Conservation (phyloP, 92 coral and sea anemone species). For the Blastomussa wellsi region DNA sequence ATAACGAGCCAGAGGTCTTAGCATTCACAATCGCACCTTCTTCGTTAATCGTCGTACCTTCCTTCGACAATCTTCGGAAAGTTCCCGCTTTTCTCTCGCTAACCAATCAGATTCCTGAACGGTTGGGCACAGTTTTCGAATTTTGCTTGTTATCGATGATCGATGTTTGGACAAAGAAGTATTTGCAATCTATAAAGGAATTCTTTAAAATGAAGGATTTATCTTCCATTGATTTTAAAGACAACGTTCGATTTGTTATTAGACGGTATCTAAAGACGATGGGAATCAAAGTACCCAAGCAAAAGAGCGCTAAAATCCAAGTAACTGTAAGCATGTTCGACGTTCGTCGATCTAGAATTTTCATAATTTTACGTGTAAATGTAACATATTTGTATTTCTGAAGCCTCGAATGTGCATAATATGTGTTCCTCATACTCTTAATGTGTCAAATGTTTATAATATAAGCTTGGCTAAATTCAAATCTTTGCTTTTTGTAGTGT, state of each 20-base stretch:
- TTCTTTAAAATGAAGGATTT: conserved; percentile 77
- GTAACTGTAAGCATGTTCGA: conserved; percentile 42
- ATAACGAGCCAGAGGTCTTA: too few species aligned
- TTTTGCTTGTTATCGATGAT: conserved; percentile 7
- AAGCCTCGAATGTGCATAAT: background rate
- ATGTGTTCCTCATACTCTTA: background rate
- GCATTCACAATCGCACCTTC: background rate
- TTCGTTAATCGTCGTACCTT: background rate
- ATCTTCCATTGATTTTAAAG: conserved; percentile 93
- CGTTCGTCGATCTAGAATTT: background rate
- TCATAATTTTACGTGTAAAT: background rate
- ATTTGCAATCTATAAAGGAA: conserved; percentile 4
- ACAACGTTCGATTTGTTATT: conserved; percentile 84
- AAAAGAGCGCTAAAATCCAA: conserved; percentile 62
- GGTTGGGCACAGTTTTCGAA: conserved; percentile 62
- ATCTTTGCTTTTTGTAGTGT: background rate
- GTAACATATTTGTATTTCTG: background rate
- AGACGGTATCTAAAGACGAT: conserved; percentile 85
- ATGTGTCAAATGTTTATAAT: background rate
- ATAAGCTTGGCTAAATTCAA: background rate
- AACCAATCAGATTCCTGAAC: conserved; percentile 60
- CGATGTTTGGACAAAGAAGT: background rate
- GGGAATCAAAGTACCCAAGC: conserved; percentile 95
- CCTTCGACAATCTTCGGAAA: conserved; percentile 7
- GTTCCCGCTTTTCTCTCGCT: background rate